phyloP scores from a whole-genome alignment of 2,888 invertebrate species.

The Eupithecia subfuscata region DNA sequence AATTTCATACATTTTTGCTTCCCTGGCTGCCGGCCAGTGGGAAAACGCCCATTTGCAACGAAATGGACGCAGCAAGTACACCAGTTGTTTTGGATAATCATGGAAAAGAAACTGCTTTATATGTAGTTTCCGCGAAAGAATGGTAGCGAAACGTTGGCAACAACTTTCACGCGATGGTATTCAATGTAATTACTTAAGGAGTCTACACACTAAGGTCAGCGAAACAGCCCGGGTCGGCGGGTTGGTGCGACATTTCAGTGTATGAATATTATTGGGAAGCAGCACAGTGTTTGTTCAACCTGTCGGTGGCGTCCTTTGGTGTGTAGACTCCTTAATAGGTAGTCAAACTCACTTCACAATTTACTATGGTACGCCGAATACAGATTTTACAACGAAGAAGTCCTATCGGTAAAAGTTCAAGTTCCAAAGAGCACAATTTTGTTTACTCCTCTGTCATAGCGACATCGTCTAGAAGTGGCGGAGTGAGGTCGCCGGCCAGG shows the following conservation, averaged over 20 bases:
- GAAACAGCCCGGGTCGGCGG: background rate
- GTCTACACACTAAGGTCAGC: background rate
- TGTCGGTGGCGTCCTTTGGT: no score
- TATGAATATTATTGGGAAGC: background rate
- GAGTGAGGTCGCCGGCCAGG: background rate
- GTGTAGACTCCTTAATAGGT: background rate
- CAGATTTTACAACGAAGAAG: background rate
- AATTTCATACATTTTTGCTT: background rate
- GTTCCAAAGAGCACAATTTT: background rate
- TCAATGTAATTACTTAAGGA: background rate
- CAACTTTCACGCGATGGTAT: background rate
- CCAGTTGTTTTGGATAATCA: background rate
- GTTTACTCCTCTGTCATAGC: slow-evolving; percentile 16
- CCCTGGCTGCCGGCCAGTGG: background rate
- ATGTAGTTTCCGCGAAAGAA: background rate
- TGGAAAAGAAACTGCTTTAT: background rate
- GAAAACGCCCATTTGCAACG: background rate
- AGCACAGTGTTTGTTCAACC: background rate
- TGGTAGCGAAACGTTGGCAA: background rate
- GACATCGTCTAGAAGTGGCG: slow-evolving; percentile 14
- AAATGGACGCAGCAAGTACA: background rate
- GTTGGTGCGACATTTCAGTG: background rate
- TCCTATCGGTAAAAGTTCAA: background rate
- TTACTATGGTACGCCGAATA: background rate
- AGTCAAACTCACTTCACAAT: background rate